Percentiles rank a stretch among this genome's conserved stretches.
These are phyloP conservation scores for Geotrypetes seraphini DNA, from an alignment of 2,797 vertebrate species.

Conservation along the genomic window DNA sequence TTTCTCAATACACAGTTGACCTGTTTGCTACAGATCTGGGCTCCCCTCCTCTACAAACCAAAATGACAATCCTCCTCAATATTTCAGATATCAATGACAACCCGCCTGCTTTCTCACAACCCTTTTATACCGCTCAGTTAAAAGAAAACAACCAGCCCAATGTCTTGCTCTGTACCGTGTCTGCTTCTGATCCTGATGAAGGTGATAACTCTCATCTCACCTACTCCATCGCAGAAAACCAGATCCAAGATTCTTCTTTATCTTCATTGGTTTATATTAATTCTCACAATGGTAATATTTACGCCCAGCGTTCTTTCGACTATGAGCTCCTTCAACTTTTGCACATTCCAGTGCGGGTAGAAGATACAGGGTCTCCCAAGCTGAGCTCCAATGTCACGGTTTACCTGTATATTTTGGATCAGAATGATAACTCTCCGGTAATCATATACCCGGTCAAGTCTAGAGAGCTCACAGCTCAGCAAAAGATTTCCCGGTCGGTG, in stretches of 20 bases:
- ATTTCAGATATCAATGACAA: slow-evolving; percentile 55
- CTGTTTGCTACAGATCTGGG: slow-evolving; percentile 48
- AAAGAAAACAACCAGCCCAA: slow-evolving; percentile 52
- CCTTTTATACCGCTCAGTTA: slow-evolving; percentile 39
- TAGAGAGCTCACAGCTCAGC: slow-evolving; percentile 43
- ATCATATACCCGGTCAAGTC: slow-evolving; percentile 44
- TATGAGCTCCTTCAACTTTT: slow-evolving; percentile 54
- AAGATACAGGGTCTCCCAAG: slow-evolving; percentile 43
- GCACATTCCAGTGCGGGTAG: slow-evolving; percentile 42
- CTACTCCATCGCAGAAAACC: slow-evolving; percentile 34
- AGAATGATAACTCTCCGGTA: slow-evolving; percentile 48
- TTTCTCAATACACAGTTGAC: slow-evolving; percentile 41
- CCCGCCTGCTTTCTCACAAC: slow-evolving; percentile 29
- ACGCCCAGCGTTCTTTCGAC: slow-evolving; percentile 50
- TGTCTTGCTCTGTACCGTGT: slow-evolving; percentile 59
- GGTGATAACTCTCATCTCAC: slow-evolving; percentile 44
- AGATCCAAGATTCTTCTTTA: background rate
- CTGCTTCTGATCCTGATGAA: slow-evolving; percentile 41
- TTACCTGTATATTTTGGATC: slow-evolving; percentile 51
- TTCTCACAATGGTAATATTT: slow-evolving; percentile 42
- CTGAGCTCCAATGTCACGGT: slow-evolving; percentile 48
- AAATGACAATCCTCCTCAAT: slow-evolving; percentile 30
- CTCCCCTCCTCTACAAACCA: slow-evolving; percentile 18
- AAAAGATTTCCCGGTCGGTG: slow-evolving; percentile 65
- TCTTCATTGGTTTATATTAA: slow-evolving; percentile 44